Percentiles rank a stretch among this genome's conserved stretches.
Conservation (phyloP, 2,888 invertebrate genomes). For the Drosophila suboccidentalis region DNA sequence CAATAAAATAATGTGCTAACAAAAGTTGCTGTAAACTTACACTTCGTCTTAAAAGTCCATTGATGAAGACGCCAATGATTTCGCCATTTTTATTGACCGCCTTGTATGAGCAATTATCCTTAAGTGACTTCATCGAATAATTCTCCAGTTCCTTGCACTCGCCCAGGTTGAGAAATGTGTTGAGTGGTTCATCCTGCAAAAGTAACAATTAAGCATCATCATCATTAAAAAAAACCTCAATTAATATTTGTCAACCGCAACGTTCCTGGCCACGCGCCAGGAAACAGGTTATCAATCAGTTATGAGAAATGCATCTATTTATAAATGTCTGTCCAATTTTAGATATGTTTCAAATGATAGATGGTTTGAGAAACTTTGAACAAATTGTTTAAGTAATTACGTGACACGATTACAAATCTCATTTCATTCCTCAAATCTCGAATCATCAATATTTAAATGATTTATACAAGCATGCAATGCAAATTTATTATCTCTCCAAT, state of each 20-base stretch:
- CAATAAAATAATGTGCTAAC: not conserved
- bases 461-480: constrained; percentile 57
- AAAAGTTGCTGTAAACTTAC: constrained; percentile 33
- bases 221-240: not conserved
- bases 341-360: constrained; percentile 11
- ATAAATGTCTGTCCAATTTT: not conserved
- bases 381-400: constrained; percentile 60
- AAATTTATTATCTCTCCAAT: constrained; percentile 34
- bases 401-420: constrained; percentile 48
- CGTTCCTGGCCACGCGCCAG: not conserved
- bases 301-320: not conserved
- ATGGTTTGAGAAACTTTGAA: constrained; percentile 24
- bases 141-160: constrained; percentile 87
- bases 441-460: constrained; percentile 45
- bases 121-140: constrained; percentile 86
- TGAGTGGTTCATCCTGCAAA: constrained; percentile 85
- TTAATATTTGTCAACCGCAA: not conserved
- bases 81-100: constrained; percentile 86
- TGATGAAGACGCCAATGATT: constrained; percentile 87
- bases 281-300: constrained; percentile 13
- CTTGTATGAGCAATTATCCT: constrained; percentile 87
- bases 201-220: not conserved
- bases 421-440: constrained; percentile 13
- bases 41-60: constrained; percentile 85
- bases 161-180: constrained; percentile 84